Evolutionary conservation across 2,113 vertebrate genomes (phyloP).

Genomic region (Garra rufa): DNA sequence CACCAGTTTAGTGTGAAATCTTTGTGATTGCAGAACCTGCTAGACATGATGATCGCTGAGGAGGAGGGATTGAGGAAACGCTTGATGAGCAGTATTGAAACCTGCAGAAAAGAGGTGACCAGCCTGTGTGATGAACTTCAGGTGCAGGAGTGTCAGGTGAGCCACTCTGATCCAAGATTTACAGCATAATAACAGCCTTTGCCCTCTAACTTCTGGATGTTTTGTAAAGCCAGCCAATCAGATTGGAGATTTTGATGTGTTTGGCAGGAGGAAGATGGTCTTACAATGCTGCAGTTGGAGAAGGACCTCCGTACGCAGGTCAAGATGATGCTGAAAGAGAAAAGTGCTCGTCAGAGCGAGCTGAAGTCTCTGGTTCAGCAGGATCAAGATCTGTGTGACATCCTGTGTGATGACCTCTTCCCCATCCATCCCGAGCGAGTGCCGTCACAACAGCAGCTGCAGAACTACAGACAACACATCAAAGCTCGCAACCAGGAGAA

Average conservation of each 20-base stretch:
- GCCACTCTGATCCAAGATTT: not conserved
- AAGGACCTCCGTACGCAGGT: conserved; percentile 83
- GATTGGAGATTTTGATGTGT: not conserved
- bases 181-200: not conserved
- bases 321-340: conserved; percentile 83
- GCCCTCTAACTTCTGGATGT: not conserved
- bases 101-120: conserved; percentile 77
- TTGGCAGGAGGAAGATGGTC: conserved; percentile 76
- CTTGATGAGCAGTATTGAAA: conserved; percentile 79
- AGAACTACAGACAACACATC: conserved; percentile 77
- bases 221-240: not conserved
- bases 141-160: conserved; percentile 81
- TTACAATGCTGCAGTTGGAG: conserved; percentile 87
- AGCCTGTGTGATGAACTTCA: conserved; percentile 82
- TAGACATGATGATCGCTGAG: conserved; percentile 90
- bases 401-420: conserved; percentile 78
- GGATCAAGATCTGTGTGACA: conserved; percentile 83
- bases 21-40: conserved; percentile 73
- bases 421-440: conserved; percentile 62
- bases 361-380: conserved; percentile 78
- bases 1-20: not conserved
- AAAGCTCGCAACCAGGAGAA: conserved; percentile 77
- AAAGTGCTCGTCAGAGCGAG: conserved; percentile 83
- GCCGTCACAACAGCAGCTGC: conserved; percentile 84
- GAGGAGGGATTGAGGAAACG: conserved; percentile 85